These are phyloP conservation scores for Misgurnus mizolepis DNA, from an alignment of 2,113 vertebrate genomes.

Conservation along the genomic window DNA sequence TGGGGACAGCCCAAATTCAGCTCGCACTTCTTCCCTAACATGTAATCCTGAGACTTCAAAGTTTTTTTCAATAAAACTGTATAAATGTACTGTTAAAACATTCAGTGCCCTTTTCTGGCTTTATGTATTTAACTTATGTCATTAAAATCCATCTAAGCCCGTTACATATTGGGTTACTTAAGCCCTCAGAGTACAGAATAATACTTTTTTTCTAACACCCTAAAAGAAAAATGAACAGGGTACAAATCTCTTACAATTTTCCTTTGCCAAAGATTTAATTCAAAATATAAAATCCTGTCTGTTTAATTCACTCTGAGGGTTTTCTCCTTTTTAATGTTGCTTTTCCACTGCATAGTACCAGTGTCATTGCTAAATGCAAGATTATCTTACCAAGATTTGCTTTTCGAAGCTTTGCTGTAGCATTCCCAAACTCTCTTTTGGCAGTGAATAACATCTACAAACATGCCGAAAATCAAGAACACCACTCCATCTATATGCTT, in stretches of 20 bases:
- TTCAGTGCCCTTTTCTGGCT: neutral
- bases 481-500: too few relatives aligned
- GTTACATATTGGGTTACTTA: slow-evolving; percentile 30
- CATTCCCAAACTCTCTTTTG: too few relatives aligned
- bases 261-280: slow-evolving; percentile 41
- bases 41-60: too few relatives aligned
- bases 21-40: neutral
- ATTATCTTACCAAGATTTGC: too few relatives aligned
- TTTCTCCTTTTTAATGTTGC: slow-evolving; percentile 15
- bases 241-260: slow-evolving; percentile 26
- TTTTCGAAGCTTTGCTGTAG: too few relatives aligned
- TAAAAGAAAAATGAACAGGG: slow-evolving; percentile 27
- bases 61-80: too few relatives aligned
- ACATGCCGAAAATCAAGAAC: too few relatives aligned
- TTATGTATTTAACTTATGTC: slow-evolving; percentile 22
- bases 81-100: too few relatives aligned
- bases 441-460: too few relatives aligned
- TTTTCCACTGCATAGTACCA: neutral
- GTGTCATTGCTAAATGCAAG: too few relatives aligned
- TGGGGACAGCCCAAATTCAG: neutral
- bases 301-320: slow-evolving; percentile 16
- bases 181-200: slow-evolving; percentile 7
- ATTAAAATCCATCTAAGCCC: slow-evolving; percentile 17
- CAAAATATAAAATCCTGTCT: slow-evolving; percentile 23
- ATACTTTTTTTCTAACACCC: slow-evolving; percentile 21